Percentiles rank a stretch among this genome's conserved stretches.
These are phyloP conservation scores for Xylota segnis DNA, from an alignment of 2,888 invertebrate species.

Conservation along the genomic window DNA sequence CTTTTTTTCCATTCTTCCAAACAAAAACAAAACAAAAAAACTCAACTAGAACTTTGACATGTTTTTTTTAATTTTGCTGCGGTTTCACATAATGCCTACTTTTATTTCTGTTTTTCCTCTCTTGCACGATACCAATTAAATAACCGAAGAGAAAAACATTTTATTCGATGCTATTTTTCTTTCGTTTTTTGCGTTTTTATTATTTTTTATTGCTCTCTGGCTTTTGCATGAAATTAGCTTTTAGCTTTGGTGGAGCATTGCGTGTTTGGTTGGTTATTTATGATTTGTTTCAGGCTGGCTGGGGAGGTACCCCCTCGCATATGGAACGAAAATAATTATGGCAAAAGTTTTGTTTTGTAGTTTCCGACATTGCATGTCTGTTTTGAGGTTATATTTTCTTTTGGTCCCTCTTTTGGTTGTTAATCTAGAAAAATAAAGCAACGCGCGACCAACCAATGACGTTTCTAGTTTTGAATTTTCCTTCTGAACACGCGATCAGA, in stretches of 20 bases:
- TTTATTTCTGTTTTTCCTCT: slow-evolving; percentile 18
- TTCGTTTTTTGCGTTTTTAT: slow-evolving; percentile 19
- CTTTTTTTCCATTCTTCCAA: slow-evolving; percentile 42
- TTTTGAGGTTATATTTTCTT: slow-evolving; percentile 40
- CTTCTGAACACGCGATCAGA: slow-evolving; percentile 64
- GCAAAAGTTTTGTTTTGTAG: slow-evolving; percentile 55
- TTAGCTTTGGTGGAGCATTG: slow-evolving; percentile 51
- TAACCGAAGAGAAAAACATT: slow-evolving; percentile 39
- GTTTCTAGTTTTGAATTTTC: slow-evolving; percentile 38
- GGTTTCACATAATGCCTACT: background rate
- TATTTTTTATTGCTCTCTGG: slow-evolving; percentile 58
- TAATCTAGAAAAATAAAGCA: slow-evolving; percentile 51
- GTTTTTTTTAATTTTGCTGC: slow-evolving; percentile 52
- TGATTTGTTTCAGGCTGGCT: slow-evolving; percentile 62
- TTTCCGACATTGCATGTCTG: slow-evolving; percentile 73
- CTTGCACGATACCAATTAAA: slow-evolving; percentile 56
- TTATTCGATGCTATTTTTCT: slow-evolving; percentile 50
- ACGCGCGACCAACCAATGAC: slow-evolving; percentile 32
- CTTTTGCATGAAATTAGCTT: slow-evolving; percentile 74
- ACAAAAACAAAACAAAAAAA: slow-evolving; percentile 3
- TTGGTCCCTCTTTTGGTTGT: slow-evolving; percentile 23
- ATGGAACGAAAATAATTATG: slow-evolving; percentile 61
- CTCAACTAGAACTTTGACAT: slow-evolving; percentile 24
- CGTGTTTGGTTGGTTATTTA: slow-evolving; percentile 73
- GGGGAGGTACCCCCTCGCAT: background rate